Evolutionary conservation across 2,113 vertebrate species (phyloP).

Genomic region (Diadophis punctatus): DNA sequence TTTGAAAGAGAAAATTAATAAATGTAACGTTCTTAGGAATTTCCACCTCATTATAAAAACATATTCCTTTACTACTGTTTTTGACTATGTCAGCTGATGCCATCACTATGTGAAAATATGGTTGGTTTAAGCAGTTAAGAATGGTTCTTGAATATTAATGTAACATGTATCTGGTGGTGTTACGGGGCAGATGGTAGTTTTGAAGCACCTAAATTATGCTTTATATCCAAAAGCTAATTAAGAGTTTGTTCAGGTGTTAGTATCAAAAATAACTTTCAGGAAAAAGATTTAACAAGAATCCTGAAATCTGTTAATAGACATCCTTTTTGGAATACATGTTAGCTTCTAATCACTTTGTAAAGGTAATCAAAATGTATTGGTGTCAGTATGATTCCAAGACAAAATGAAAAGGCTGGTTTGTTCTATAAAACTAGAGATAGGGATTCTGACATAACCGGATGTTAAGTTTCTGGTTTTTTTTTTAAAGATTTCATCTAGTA

Average conservation of each 20-base stretch:
- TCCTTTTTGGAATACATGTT: constrained; percentile 54
- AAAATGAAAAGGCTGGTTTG: constrained; percentile 54
- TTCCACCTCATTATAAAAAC: background rate
- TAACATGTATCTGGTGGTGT: background rate
- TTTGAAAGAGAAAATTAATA: background rate
- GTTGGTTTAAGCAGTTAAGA: background rate
- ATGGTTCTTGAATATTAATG: constrained; percentile 10
- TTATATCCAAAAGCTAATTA: constrained; percentile 38
- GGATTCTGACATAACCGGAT: constrained; percentile 32
- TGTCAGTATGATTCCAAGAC: constrained; percentile 32
- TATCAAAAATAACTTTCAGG: constrained; percentile 45
- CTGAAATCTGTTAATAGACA: constrained; percentile 42
- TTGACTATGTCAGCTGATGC: background rate
- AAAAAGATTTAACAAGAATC: constrained; percentile 45
- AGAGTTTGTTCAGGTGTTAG: constrained; percentile 41
- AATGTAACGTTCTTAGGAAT: background rate
- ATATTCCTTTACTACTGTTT: background rate
- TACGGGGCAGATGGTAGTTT: constrained; percentile 40
- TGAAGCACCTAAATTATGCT: constrained; percentile 44
- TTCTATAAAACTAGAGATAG: constrained; percentile 48
- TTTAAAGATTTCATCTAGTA: constrained; percentile 5
- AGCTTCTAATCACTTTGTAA: constrained; percentile 49
- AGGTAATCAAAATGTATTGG: constrained; percentile 51
- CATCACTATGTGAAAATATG: background rate
- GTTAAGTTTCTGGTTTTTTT: constrained; percentile 23